Conservation (phyloP, 2,888 invertebrate species). For the Heliconius cydno region DNA sequence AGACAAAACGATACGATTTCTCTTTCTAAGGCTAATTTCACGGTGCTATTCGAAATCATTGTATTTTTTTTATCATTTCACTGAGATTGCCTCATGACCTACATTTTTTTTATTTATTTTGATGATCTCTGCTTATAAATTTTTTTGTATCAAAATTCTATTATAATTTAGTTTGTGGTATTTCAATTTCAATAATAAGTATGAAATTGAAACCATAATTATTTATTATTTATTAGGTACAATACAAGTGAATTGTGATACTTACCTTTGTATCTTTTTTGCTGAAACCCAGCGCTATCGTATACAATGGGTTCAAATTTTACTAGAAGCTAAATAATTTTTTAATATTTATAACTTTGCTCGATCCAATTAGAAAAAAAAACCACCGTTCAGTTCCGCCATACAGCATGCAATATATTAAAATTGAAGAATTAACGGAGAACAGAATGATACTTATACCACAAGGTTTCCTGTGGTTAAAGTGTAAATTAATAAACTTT, state of each 20-base stretch:
- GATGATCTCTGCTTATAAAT: conserved; percentile 11
- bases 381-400: too few species aligned
- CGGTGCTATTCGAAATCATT: conserved; percentile 30
- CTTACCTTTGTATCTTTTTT: background rate
- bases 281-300: too few species aligned
- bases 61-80: conserved; percentile 31
- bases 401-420: too few species aligned
- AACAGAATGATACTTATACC: too few species aligned
- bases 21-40: conserved; percentile 37
- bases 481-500: background rate
- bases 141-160: conserved; percentile 5
- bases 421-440: too few species aligned
- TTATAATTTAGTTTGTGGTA: background rate
- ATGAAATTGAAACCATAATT: background rate
- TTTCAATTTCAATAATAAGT: background rate
- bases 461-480: background rate
- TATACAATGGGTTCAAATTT: too few species aligned
- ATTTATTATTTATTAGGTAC: too few species aligned
- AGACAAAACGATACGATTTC: conserved; percentile 37
- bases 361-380: too few species aligned
- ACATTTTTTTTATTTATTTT: conserved; percentile 33
- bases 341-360: background rate
- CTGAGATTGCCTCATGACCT: conserved; percentile 36
- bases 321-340: too few species aligned
- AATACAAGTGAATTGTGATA: background rate